Conservation (phyloP, 2,113 vertebrate species). For the Rhineura floridana region DNA sequence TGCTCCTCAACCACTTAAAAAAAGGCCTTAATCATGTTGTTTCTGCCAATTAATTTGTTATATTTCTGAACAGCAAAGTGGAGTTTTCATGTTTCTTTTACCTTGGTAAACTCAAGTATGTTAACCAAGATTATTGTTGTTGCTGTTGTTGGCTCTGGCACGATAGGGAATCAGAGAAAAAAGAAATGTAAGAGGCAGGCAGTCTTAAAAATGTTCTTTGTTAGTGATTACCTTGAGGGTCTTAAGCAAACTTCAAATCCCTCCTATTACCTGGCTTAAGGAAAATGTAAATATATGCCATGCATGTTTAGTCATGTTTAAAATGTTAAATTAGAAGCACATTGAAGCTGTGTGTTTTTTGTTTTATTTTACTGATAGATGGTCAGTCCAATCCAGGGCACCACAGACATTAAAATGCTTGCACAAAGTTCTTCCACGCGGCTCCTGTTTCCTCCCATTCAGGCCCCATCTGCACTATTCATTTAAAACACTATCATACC, state of each 20-base stretch:
- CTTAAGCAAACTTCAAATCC: conserved; percentile 33
- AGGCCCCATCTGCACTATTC: too few relatives aligned
- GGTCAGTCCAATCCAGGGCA: background rate
- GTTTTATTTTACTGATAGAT: background rate
- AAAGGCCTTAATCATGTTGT: background rate
- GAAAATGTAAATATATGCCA: conserved; percentile 24
- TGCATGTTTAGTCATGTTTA: conserved; percentile 16
- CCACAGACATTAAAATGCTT: background rate
- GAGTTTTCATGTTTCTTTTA: background rate
- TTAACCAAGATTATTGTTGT: background rate
- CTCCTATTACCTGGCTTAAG: conserved; percentile 32
- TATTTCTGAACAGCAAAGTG: too few relatives aligned
- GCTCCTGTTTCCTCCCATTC: background rate
- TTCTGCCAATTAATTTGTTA: too few relatives aligned
- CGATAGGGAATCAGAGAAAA: background rate
- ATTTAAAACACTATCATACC: too few relatives aligned
- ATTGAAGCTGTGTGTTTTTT: conserved; percentile 2
- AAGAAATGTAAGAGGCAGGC: background rate
- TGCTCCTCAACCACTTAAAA: background rate
- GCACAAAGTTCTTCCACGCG: too few relatives aligned
- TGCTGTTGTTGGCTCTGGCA: background rate
- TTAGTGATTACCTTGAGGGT: conserved; percentile 10
- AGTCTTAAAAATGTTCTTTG: background rate
- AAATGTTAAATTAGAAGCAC: conserved; percentile 15
- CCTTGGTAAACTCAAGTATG: background rate